Evolutionary conservation across 2,888 invertebrate species (phyloP).

Genomic region (Drosophila ustulata): DNA sequence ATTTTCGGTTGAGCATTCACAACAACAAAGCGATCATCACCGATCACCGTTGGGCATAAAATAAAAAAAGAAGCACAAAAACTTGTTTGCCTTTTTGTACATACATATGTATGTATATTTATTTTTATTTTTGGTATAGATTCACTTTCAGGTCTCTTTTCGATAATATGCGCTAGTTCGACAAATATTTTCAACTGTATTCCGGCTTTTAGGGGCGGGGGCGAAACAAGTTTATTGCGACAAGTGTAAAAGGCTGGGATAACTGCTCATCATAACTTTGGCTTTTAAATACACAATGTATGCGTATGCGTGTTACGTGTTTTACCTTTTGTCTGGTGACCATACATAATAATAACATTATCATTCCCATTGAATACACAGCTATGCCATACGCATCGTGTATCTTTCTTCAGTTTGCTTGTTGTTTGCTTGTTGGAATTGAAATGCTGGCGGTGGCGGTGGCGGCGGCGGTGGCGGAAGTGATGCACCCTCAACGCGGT

Average conservation of each 20-base stretch:
- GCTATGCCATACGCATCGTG: background rate
- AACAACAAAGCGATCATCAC: slow-evolving; percentile 12
- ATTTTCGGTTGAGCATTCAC: slow-evolving; percentile 43
- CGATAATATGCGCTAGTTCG: slow-evolving; percentile 11
- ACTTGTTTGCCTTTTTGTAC: slow-evolving; percentile 26
- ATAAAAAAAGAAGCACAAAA: slow-evolving; percentile 25
- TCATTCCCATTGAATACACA: background rate
- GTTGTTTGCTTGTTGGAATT: background rate
- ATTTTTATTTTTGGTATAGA: slow-evolving; percentile 44
- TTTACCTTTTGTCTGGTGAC: slow-evolving; percentile 1
- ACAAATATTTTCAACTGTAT: slow-evolving; percentile 22
- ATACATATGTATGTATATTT: slow-evolving; percentile 24
- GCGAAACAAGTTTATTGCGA: slow-evolving; percentile 68
- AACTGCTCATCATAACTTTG: slow-evolving; percentile 33
- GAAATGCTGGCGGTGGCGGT: slow-evolving; percentile 34
- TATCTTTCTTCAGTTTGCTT: background rate
- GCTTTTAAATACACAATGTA: background rate
- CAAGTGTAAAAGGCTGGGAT: slow-evolving; percentile 58
- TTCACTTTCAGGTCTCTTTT: slow-evolving; percentile 47
- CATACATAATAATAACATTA: slow-evolving; percentile 3
- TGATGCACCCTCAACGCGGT: slow-evolving; percentile 30
- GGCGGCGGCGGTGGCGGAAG: slow-evolving; percentile 57
- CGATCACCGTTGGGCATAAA: slow-evolving; percentile 58
- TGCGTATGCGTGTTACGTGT: slow-evolving; percentile 49
- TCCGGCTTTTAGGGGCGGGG: slow-evolving; percentile 45